A percentile compares a stretch with the other conserved stretches of the same genome.
Conservation (phyloP, 2,113 vertebrate genomes). For the Hoplias malabaricus region DNA sequence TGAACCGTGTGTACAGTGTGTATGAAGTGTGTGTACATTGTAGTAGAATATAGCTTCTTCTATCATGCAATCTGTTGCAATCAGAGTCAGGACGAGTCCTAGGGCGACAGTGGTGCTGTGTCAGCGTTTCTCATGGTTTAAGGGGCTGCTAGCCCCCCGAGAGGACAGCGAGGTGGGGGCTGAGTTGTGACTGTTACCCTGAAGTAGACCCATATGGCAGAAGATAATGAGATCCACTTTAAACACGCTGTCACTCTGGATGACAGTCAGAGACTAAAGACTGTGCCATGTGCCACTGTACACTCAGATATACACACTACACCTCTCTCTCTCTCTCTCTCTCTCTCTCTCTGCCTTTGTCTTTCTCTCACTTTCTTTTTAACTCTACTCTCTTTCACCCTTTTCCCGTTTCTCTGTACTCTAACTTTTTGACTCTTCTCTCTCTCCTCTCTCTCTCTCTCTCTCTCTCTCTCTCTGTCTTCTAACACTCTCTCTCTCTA, state of each 20-base stretch:
- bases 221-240: slow-evolving; percentile 78
- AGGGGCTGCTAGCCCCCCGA: background rate
- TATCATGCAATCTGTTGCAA: slow-evolving; percentile 6
- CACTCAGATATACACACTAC: background rate
- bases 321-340: background rate
- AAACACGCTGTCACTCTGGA: slow-evolving; percentile 72
- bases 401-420: background rate
- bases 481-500: background rate
- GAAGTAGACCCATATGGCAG: slow-evolving; percentile 69
- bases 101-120: background rate
- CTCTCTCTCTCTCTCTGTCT: too few relatives aligned
- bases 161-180: slow-evolving; percentile 57
- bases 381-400: background rate
- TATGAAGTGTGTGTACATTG: too few relatives aligned
- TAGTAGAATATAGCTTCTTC: background rate
- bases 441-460: background rate
- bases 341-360: background rate
- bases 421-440: background rate
- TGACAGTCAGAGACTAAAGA: slow-evolving; percentile 72
- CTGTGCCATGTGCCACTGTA: slow-evolving; percentile 46
- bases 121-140: background rate
- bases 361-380: background rate
- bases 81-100: background rate
- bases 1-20: too few relatives aligned
- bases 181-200: slow-evolving; percentile 67